phyloP scores from a whole-genome alignment of 2,888 invertebrate species.

The Eulithis prunata region DNA sequence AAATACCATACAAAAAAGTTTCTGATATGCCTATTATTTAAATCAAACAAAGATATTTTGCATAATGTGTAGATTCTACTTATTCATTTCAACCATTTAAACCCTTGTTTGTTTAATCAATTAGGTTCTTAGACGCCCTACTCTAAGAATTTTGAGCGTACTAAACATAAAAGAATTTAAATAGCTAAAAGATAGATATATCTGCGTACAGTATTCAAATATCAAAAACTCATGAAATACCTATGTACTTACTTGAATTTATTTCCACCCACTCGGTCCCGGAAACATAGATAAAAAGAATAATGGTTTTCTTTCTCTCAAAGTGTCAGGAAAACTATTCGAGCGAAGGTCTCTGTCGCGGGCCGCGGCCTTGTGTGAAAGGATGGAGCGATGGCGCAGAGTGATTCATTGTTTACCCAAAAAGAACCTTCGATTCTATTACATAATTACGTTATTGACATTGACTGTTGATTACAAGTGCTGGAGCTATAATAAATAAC shows the following conservation, averaged over 20 bases:
- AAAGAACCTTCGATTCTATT: slow-evolving; percentile 38
- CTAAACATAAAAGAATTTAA: too few species aligned
- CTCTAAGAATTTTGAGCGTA: too few species aligned
- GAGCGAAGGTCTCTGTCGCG: slow-evolving; percentile 21
- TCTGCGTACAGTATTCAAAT: not conserved
- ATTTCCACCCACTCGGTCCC: not conserved
- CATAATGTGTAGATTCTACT: too few species aligned
- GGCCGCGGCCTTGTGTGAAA: slow-evolving; percentile 40
- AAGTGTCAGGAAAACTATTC: slow-evolving; percentile 15
- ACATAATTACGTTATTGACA: slow-evolving; percentile 29
- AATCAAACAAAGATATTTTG: too few species aligned
- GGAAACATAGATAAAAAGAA: slow-evolving; percentile 3
- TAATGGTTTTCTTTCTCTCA: slow-evolving; percentile 7
- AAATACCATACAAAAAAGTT: too few species aligned
- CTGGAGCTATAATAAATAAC: too few species aligned
- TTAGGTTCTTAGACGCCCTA: too few species aligned
- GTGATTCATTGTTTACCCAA: slow-evolving; percentile 34
- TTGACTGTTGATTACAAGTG: slow-evolving; percentile 14
- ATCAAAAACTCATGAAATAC: not conserved
- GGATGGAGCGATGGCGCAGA: slow-evolving; percentile 46
- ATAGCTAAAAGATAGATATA: too few species aligned
- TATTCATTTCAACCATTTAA: too few species aligned
- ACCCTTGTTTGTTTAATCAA: too few species aligned
- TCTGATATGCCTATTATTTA: too few species aligned
- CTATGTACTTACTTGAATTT: not conserved